A percentile compares a stretch with the other conserved stretches of the same genome.
Conservation (phyloP, 92 coral and sea anemone genomes). For the Palythoa heliodiscus region DNA sequence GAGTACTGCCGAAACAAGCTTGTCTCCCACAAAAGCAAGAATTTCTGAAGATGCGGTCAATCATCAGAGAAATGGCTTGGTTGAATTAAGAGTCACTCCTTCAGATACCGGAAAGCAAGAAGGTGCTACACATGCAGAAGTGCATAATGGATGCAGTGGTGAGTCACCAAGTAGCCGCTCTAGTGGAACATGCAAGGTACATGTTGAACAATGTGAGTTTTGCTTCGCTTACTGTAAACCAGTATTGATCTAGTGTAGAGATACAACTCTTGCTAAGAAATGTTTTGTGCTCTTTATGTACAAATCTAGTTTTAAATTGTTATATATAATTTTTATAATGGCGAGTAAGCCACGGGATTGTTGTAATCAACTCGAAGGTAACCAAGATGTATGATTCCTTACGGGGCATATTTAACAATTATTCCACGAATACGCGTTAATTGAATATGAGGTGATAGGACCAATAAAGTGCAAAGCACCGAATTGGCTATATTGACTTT, state of each 20-base stretch:
- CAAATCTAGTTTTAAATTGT: too few relatives aligned
- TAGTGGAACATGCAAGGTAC: slow-evolving; percentile 22
- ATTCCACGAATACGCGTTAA: too few relatives aligned
- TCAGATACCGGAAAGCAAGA: not conserved
- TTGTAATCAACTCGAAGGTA: too few relatives aligned
- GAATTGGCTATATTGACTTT: too few relatives aligned
- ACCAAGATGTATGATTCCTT: too few relatives aligned
- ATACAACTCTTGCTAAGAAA: too few relatives aligned
- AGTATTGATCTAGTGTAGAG: not conserved
- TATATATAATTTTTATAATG: too few relatives aligned
- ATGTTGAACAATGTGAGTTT: slow-evolving; percentile 37
- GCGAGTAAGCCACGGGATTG: too few relatives aligned
- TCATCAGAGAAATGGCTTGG: not conserved
- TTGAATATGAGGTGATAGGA: too few relatives aligned
- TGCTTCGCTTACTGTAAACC: not conserved
- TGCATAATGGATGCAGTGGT: not conserved
- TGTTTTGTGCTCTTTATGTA: not conserved
- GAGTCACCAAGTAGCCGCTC: not conserved
- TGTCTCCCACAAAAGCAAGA: not conserved
- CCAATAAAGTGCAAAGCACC: too few relatives aligned
- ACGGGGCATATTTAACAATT: too few relatives aligned
- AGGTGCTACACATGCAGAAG: not conserved
- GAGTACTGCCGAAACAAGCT: not conserved
- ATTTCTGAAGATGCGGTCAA: not conserved
- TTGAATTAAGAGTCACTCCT: not conserved